Evolutionary conservation across 2,888 invertebrate genomes (phyloP), one percentile per base, ranked within the genome.

Genomic region (Ypsolopha sequella): DNA sequence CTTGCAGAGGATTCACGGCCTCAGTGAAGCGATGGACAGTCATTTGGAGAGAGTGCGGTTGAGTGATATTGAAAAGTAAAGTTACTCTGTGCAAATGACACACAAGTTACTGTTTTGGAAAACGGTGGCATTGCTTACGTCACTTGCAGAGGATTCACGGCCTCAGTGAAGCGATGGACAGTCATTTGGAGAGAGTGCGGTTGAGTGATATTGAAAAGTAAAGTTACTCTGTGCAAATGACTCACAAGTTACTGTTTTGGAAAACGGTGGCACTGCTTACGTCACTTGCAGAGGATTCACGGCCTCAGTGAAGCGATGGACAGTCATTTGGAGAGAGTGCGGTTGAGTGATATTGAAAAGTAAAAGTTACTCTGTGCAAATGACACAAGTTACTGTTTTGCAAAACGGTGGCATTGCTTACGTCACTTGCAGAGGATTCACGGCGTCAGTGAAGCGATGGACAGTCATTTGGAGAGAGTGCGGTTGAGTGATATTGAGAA

Each of bases 361-460:
- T 39, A n/a, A 39, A n/a, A 39, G 39, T 39, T 3, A 39, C 24
- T n/a, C n/a, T n/a, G n/a, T 24, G 24, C 24, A 24, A 24, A 24
- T 2, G 24, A 2, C 4, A 24, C 24, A 24, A 24, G 24, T 4
- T n/a, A n/a, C n/a, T n/a, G n/a, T n/a, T n/a, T n/a, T n/a, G n/a
- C n/a, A n/a, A 60, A 84, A 0, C 65, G 85, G 7, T 59, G 84
- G 3, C 82, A 81, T 55, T 84, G 73, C 1, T 70, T 71, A 35
- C 56, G 81, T 0, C 85, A 85, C 36, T 56, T 82, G 34, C 61
- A 66, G 55, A 41, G 78, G 0, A 73, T 79, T 46, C 85, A 84
- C 60, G 66, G 67, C 9, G 49, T 36, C 14, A 24, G 14, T 38
- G 24, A 24, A 24, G 24, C 24, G 24, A 24, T 2, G 2, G 24